Base-by-base conservation (phyloP, 2,797 vertebrate species). In the Acropternis orthonyx region DNA sequence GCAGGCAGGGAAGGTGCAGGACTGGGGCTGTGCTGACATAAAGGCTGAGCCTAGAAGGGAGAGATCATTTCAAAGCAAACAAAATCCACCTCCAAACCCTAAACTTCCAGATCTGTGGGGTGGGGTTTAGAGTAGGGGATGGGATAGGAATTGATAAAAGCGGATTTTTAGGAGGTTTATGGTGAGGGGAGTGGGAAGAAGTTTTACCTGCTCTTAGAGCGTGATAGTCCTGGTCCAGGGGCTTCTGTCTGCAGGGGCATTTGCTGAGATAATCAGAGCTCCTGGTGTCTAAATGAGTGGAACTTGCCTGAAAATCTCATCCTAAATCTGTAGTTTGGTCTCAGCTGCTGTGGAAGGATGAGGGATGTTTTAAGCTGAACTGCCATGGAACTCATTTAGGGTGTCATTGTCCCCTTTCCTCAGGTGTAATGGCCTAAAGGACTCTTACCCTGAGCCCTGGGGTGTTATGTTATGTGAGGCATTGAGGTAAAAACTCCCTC, bases 61-160 rank as follows among this genome's bases (percentile, higher is more conserved):
- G 43, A 66, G 86, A 87, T 58, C 58, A 58, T 81, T 81, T 91
- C 81, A 84, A 81, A 95, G 93, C 34, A 88, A 78, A 86, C 48
- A 34, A 86, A 88, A 86, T 74, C 62, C 73, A 55, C 80, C 86
- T 86, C 89, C 89, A 87, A 72, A 55, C 58, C 59, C 23, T 56
- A 18, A 5, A 49, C 78, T 87, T 68, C 26, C 30, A 39, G 78
- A 36, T 24, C 1, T 84, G 37, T 32, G 41, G 41, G 41, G 14
- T 41, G 41, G 41, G 41, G 15, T 41, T 41, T 41, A 41, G 41
- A 41, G 41, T 16, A 41, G 41, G 89, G 58, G 4, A 30, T 49
- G 37, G 78, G 67, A 30, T 44, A 30, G 67, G 84, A 61, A 13
- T 32, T 76, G 83, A 41, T 75, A 18, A 79, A 79, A 91, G n/a